Evolutionary conservation across 2,888 invertebrate genomes (phyloP).

Genomic region (Caenorhabditis japonica): DNA sequence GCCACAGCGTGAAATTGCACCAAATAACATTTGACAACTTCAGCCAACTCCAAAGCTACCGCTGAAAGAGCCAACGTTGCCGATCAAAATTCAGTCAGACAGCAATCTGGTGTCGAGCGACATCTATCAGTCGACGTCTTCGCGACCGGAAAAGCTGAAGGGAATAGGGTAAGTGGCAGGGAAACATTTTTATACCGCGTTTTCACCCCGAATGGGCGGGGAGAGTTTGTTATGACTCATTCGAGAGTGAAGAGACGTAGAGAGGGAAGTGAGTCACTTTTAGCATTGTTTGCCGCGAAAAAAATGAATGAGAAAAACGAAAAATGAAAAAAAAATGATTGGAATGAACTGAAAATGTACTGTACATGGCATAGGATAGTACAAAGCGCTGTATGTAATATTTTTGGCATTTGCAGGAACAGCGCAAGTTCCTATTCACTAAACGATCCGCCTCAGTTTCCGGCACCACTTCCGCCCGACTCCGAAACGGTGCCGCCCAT

Average conservation of each 20-base stretch:
- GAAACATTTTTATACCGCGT: too few species aligned
- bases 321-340: too few species aligned
- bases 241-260: too few species aligned
- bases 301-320: too few species aligned
- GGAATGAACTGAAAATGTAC: too few species aligned
- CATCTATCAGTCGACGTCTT: not conserved
- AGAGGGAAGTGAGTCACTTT: too few species aligned
- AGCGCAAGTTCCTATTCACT: constrained; percentile 17
- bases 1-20: too few species aligned
- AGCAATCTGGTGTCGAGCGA: constrained; percentile 24
- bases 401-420: constrained; percentile 37
- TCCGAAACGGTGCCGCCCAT: too few species aligned
- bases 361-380: too few species aligned
- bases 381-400: too few species aligned
- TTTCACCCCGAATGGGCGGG: too few species aligned
- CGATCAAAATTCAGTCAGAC: constrained; percentile 36
- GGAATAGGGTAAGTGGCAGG: constrained; percentile 26
- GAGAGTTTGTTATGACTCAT: too few species aligned
- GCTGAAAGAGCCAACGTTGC: constrained; percentile 6
- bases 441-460: constrained; percentile 33
- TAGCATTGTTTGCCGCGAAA: not conserved
- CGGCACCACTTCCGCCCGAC: constrained; percentile 28
- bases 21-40: not conserved
- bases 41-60: constrained; percentile 11
- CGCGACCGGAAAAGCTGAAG: constrained; percentile 18